phyloP scores from a whole-genome alignment of 2,888 invertebrate genomes.

The Torymus aiolomorphi region DNA sequence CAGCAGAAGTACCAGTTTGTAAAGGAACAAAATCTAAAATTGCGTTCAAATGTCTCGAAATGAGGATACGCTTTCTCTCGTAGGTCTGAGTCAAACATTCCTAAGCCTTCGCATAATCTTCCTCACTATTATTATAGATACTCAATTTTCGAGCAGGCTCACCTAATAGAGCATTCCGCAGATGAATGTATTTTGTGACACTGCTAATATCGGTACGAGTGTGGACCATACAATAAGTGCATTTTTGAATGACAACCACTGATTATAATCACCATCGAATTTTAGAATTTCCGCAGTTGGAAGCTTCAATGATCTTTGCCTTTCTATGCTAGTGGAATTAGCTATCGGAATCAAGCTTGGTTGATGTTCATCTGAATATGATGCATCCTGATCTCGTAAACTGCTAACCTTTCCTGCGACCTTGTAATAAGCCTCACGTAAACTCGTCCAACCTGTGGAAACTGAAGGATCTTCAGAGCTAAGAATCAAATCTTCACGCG shows the following conservation, averaged over 20 bases:
- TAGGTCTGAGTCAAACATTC: neutral
- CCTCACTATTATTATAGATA: neutral
- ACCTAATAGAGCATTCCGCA: neutral
- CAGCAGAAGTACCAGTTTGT: neutral
- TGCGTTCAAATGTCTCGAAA: conserved; percentile 2
- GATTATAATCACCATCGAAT: neutral
- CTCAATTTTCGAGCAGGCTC: neutral
- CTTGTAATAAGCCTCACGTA: too few relatives aligned
- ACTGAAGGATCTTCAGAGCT: too few relatives aligned
- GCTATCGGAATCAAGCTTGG: too few relatives aligned
- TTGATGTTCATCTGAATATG: too few relatives aligned
- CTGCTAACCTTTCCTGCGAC: too few relatives aligned
- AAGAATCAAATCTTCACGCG: too few relatives aligned
- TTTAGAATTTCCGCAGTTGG: neutral
- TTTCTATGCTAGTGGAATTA: too few relatives aligned
- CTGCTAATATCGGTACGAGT: neutral
- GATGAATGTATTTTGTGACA: neutral
- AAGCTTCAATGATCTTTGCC: neutral
- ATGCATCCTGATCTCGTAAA: too few relatives aligned
- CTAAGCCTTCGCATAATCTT: conserved; percentile 7
- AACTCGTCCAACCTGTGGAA: too few relatives aligned
- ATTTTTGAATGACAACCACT: conserved; percentile 12
- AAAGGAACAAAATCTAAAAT: neutral
- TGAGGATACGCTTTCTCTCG: neutral
- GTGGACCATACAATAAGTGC: neutral